These are phyloP conservation scores for Nymphalis io DNA, from an alignment of 1,140 invertebrate genomes.

Conservation along the genomic window DNA sequence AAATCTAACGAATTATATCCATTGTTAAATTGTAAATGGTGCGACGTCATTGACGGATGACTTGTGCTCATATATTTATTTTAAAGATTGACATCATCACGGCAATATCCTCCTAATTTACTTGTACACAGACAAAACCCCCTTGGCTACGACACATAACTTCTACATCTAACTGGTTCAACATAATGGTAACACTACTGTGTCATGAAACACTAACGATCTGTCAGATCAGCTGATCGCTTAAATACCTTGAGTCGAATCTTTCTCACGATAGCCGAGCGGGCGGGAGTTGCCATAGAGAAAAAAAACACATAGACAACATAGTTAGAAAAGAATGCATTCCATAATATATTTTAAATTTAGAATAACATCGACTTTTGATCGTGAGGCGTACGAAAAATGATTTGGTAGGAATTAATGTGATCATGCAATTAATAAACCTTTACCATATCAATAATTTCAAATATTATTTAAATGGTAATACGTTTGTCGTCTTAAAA, in stretches of 20 bases:
- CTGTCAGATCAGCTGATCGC: conserved; percentile 20
- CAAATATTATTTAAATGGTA: too few relatives aligned
- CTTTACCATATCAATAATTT: conserved; percentile 23
- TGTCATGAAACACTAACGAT: conserved; percentile 51
- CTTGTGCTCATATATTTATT: too few relatives aligned
- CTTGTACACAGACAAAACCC: conserved; percentile 71
- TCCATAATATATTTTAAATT: conserved; percentile 32
- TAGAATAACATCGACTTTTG: conserved; percentile 22
- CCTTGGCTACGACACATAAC: conserved; percentile 79
- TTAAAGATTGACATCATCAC: conserved; percentile 29
- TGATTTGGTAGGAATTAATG: conserved; percentile 37
- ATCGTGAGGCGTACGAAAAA: conserved; percentile 25
- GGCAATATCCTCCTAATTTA: conserved; percentile 62
- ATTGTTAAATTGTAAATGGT: too few relatives aligned
- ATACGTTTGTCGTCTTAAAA: too few relatives aligned
- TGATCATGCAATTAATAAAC: conserved; percentile 51
- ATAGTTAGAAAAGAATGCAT: conserved; percentile 72
- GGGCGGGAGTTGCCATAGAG: conserved; percentile 75
- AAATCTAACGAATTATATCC: too few relatives aligned
- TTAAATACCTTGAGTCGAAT: conserved; percentile 76
- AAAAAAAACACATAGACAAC: conserved; percentile 75
- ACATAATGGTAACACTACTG: conserved; percentile 64
- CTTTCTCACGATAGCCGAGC: conserved; percentile 77
- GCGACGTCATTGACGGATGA: too few relatives aligned
- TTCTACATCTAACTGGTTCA: conserved; percentile 70